A percentile compares a stretch with the other conserved stretches of the same genome.
Conservation (phyloP, 2,888 invertebrate genomes). For the Chrysolina haemoptera region DNA sequence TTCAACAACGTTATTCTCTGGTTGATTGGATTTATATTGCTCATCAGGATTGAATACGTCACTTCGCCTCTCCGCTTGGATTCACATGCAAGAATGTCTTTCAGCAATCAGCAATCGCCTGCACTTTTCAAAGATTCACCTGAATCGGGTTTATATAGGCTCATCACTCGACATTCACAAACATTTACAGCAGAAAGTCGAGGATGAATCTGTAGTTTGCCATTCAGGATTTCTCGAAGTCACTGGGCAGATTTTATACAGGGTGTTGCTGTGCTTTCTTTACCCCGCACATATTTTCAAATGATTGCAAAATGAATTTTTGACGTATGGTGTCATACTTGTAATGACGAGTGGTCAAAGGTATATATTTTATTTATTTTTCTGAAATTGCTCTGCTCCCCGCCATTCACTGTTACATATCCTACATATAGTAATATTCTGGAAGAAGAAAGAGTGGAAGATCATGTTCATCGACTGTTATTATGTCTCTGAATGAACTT, state of each 20-base stretch:
- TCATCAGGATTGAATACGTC: conserved; percentile 57
- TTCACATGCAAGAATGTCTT: conserved; percentile 61
- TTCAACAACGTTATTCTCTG: conserved; percentile 55
- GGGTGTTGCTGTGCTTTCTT: background rate
- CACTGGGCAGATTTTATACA: background rate
- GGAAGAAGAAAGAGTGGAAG: no score
- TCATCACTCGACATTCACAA: conserved; percentile 34
- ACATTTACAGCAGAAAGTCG: conserved; percentile 26
- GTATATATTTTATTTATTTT: no score
- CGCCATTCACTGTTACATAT: no score
- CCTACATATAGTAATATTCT: no score
- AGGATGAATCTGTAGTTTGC: conserved; percentile 29
- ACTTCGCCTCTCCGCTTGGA: conserved; percentile 52
- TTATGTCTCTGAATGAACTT: no score
- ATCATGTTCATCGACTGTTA: no score
- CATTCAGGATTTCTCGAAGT: background rate
- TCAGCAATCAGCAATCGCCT: conserved; percentile 58
- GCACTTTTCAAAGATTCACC: conserved; percentile 53
- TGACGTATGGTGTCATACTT: no score
- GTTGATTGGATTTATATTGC: conserved; percentile 61
- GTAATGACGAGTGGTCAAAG: no score
- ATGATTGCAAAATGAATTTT: no score
- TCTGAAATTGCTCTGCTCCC: no score
- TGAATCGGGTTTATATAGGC: conserved; percentile 16
- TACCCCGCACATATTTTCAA: no score